Evolutionary conservation across 1,140 invertebrate genomes (phyloP).

Genomic region (Neomicropteryx cornuta): DNA sequence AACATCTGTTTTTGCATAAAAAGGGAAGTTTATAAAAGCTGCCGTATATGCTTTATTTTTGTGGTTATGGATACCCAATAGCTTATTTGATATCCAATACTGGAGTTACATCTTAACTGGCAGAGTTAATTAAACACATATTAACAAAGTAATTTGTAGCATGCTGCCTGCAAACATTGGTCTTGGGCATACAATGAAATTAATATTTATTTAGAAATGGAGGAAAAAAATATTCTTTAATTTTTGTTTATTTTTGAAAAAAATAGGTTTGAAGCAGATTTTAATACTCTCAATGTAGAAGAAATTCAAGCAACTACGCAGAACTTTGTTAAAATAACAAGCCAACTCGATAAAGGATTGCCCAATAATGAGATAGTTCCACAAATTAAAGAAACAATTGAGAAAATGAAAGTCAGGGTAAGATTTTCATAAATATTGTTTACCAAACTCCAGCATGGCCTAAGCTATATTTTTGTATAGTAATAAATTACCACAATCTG

Average conservation of each 20-base stretch:
- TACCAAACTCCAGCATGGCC: too few species aligned
- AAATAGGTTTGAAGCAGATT: constrained; percentile 48
- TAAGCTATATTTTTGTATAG: constrained; percentile 4
- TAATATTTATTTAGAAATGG: neutral
- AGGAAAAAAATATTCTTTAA: neutral
- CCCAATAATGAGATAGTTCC: constrained; percentile 67
- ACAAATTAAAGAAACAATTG: constrained; percentile 60
- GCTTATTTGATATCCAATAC: too few species aligned
- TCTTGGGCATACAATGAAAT: constrained; percentile 1
- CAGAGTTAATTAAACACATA: too few species aligned
- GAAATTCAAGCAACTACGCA: constrained; percentile 55
- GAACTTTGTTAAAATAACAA: constrained; percentile 57
- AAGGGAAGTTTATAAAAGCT: too few species aligned
- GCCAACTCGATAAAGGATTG: constrained; percentile 65
- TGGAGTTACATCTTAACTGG: too few species aligned
- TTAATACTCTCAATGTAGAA: constrained; percentile 58
- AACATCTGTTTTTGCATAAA: too few species aligned
- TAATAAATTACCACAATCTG: constrained; percentile 1
- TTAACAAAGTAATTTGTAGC: too few species aligned
- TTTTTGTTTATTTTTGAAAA: constrained; percentile 5
- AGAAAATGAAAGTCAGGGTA: constrained; percentile 64
- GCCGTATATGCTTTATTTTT: too few species aligned
- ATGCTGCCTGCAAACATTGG: too few species aligned
- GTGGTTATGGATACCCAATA: too few species aligned
- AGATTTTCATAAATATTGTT: too few species aligned